Evolutionary conservation across 2,797 vertebrate genomes (phyloP).

Genomic region (Sus cebifrons): DNA sequence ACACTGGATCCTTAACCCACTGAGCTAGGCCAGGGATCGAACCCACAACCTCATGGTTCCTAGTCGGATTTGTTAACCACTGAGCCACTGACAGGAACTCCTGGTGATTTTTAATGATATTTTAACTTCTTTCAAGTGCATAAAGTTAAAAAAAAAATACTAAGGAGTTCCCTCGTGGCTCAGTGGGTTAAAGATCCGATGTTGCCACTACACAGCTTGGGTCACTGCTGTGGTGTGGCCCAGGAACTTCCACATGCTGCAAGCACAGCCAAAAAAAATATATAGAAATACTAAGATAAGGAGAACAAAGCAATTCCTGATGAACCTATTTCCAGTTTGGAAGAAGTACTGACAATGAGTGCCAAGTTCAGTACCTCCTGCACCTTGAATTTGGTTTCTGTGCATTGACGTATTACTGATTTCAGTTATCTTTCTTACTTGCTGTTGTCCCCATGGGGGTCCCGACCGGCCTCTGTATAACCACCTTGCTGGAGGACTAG

Average conservation of each 20-base stretch:
- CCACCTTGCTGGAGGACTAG: neutral
- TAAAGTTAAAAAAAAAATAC: conserved; percentile 41
- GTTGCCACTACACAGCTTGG: too few relatives aligned
- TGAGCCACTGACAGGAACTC: too few relatives aligned
- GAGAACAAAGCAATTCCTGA: conserved; percentile 28
- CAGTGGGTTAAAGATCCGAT: too few relatives aligned
- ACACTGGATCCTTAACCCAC: too few relatives aligned
- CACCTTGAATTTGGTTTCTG: neutral
- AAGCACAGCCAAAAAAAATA: too few relatives aligned
- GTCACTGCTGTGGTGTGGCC: too few relatives aligned
- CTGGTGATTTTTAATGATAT: conserved; percentile 3
- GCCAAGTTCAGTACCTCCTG: conserved; percentile 18
- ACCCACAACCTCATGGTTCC: too few relatives aligned
- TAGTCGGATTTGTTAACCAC: too few relatives aligned
- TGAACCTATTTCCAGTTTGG: conserved; percentile 64
- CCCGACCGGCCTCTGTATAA: neutral
- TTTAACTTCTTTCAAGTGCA: conserved; percentile 57
- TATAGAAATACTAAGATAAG: neutral
- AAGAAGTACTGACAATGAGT: conserved; percentile 45
- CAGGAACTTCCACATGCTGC: too few relatives aligned
- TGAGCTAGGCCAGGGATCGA: too few relatives aligned
- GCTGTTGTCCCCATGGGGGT: neutral
- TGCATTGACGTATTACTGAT: neutral
- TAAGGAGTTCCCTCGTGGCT: neutral
- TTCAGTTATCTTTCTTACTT: conserved; percentile 27